Percentiles rank a stretch among this genome's conserved stretches.
Conservation (phyloP, 35 echinoderm and acorn worm species). For the Stichopus chloronotus region DNA sequence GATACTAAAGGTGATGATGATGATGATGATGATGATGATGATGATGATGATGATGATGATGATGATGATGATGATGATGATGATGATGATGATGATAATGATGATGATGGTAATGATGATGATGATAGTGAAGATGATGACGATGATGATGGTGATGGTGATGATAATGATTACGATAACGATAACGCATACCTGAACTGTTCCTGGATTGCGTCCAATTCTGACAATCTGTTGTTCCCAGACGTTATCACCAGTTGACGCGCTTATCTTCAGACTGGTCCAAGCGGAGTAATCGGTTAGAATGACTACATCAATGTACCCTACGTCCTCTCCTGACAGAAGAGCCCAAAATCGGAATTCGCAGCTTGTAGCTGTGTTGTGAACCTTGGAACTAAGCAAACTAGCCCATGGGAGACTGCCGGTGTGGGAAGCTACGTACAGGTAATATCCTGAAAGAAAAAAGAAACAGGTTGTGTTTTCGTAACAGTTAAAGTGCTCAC, state of each 20-base stretch:
- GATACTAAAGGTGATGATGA: background rate
- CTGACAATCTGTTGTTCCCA: background rate
- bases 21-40: too few species aligned
- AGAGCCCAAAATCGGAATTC: conserved; percentile 25
- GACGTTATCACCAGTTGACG: background rate
- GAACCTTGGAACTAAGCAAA: background rate
- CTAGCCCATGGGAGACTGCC: background rate
- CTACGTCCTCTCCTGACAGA: background rate
- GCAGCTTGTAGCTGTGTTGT: conserved; percentile 6
- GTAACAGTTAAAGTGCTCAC: too few species aligned
- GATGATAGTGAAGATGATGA: background rate
- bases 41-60: too few species aligned
- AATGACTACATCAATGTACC: background rate
- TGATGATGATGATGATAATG: background rate
- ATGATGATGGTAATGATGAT: background rate
- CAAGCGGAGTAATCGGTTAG: background rate
- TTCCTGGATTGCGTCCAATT: background rate
- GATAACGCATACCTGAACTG: conserved; percentile 13
- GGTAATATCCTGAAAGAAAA: conserved; percentile 39
- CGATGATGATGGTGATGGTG: background rate
- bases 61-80: background rate
- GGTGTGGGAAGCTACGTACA: conserved; percentile 16
- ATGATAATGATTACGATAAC: conserved; percentile 22
- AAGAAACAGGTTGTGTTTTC: too few species aligned
- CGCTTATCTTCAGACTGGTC: background rate